These are phyloP conservation scores for Steatornis caripensis DNA, from an alignment of 2,113 vertebrate genomes.

Conservation along the genomic window DNA sequence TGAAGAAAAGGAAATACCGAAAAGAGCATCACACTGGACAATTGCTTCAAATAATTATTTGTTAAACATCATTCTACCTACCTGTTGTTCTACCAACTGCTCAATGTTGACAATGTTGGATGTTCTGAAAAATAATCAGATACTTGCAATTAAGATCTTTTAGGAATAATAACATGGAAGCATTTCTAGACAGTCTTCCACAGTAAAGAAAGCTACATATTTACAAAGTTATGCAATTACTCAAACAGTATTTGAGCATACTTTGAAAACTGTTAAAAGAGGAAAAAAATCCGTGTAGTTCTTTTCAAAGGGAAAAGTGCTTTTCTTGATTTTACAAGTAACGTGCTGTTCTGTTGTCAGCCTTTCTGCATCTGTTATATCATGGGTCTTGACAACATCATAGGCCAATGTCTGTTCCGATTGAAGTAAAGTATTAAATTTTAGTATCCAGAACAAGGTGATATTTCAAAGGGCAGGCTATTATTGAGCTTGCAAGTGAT, in stretches of 20 bases:
- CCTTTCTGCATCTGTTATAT: constrained; percentile 36
- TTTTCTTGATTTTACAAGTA: constrained; percentile 54
- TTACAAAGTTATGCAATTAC: not conserved
- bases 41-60: not conserved
- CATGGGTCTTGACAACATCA: constrained; percentile 41
- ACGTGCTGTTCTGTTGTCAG: constrained; percentile 30
- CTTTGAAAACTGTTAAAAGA: not conserved
- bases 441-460: constrained; percentile 51
- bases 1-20: not conserved
- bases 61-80: not conserved
- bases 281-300: not conserved
- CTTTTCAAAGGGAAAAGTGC: constrained; percentile 21
- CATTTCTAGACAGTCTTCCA: not conserved
- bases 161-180: not conserved
- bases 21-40: not conserved
- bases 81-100: not conserved
- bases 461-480: constrained; percentile 62
- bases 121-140: not conserved
- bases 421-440: constrained; percentile 69
- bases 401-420: constrained; percentile 56
- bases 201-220: not conserved
- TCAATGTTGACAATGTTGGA: not conserved
- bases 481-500: constrained; percentile 49
- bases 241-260: not conserved
- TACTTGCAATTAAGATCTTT: not conserved